These are phyloP conservation scores for Symphodus melops DNA, from an alignment of 2,113 vertebrate genomes.

Conservation along the genomic window DNA sequence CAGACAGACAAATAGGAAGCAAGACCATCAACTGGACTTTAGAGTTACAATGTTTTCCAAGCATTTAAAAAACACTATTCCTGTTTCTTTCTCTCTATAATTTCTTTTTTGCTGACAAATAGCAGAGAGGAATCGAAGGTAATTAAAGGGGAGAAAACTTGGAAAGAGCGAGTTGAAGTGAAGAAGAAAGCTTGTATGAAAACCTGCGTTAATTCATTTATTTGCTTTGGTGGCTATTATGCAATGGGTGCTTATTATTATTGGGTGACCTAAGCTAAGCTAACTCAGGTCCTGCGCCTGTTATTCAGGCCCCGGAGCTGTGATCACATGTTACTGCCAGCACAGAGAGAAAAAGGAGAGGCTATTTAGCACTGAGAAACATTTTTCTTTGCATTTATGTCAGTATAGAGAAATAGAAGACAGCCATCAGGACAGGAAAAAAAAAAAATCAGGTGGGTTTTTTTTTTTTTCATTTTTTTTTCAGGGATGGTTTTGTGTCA, in stretches of 20 bases:
- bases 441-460: conserved; percentile 6
- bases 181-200: conserved; percentile 55
- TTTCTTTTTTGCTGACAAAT: conserved; percentile 46
- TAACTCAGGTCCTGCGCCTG: conserved; percentile 64
- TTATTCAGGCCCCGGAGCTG: conserved; percentile 66
- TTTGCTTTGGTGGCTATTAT: conserved; percentile 77
- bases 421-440: conserved; percentile 27
- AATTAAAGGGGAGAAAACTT: not conserved
- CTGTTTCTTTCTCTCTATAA: conserved; percentile 5
- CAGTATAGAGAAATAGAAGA: conserved; percentile 39
- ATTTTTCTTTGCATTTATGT: conserved; percentile 72
- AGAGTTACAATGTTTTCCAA: conserved; percentile 32
- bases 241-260: conserved; percentile 79
- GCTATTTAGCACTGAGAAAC: conserved; percentile 71
- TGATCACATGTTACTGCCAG: conserved; percentile 74
- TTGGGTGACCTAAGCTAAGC: conserved; percentile 78
- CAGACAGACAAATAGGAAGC: conserved; percentile 29
- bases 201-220: conserved; percentile 80
- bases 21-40: conserved; percentile 27
- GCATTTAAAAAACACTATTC: conserved; percentile 4
- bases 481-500: conserved; percentile 46
- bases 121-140: conserved; percentile 33
- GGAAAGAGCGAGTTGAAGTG: conserved; percentile 3
- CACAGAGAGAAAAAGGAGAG: conserved; percentile 68
- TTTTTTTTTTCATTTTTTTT: conserved; percentile 37